Percentiles rank a stretch among this genome's conserved stretches.
phyloP scores from a whole-genome alignment of 2,797 vertebrate species.

The Hirundo rustica region DNA sequence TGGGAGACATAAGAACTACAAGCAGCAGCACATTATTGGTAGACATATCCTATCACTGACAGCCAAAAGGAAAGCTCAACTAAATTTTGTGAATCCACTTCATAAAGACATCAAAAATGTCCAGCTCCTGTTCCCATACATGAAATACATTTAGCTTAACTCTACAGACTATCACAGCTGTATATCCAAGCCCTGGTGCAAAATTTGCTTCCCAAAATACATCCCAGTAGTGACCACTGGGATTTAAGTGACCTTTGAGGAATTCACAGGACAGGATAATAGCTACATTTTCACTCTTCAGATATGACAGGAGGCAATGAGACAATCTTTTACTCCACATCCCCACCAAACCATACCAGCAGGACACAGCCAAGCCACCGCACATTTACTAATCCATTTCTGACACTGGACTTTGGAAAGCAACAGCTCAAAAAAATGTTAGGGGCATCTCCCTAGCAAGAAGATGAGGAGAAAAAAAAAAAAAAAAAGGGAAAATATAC shows the following conservation, averaged over 20 bases:
- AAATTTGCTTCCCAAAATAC: conserved; percentile 66
- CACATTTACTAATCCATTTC: conserved; percentile 29
- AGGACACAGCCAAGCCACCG: conserved; percentile 13
- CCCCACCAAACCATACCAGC: conserved; percentile 29
- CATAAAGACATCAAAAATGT: conserved; percentile 44
- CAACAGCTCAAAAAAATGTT: neutral
- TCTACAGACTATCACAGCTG: conserved; percentile 25
- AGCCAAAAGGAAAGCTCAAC: conserved; percentile 19
- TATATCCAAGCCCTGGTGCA: conserved; percentile 37
- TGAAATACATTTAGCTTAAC: conserved; percentile 58
- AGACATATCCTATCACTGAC: neutral
- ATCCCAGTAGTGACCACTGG: conserved; percentile 59
- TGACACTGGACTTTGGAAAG: neutral
- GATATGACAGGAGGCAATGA: conserved; percentile 52
- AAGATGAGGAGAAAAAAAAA: neutral
- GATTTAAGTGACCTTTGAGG: conserved; percentile 67
- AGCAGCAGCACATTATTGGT: neutral
- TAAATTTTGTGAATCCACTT: conserved; percentile 59
- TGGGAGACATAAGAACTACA: neutral
- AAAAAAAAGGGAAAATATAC: neutral
- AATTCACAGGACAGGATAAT: conserved; percentile 58
- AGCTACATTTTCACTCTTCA: conserved; percentile 45
- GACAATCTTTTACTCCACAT: neutral
- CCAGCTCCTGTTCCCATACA: conserved; percentile 12
- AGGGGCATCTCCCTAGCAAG: neutral